These are phyloP conservation scores for Episyrphus balteatus DNA, from an alignment of 1,140 invertebrate genomes.

Conservation along the genomic window DNA sequence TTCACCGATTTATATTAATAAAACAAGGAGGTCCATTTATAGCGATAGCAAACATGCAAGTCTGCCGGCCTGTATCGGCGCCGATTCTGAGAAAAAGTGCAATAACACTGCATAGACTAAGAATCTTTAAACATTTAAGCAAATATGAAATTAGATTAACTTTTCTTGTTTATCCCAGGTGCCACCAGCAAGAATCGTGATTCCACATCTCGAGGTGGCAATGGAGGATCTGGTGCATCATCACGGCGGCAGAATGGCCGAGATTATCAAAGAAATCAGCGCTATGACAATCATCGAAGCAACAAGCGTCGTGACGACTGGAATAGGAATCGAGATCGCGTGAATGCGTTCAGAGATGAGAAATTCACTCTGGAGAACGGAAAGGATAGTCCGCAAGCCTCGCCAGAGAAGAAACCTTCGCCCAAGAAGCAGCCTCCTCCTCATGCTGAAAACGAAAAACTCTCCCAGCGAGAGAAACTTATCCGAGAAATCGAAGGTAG, in stretches of 20 bases:
- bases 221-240: conserved; percentile 11
- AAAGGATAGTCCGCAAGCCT: conserved; percentile 29
- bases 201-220: conserved; percentile 21
- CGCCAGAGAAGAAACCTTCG: conserved; percentile 23
- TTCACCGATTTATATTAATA: no score
- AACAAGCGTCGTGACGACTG: conserved; percentile 34
- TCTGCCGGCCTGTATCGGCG: no score
- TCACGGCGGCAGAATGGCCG: conserved; percentile 15
- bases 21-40: no score
- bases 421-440: conserved; percentile 13
- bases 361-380: conserved; percentile 19
- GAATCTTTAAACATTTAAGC: no score
- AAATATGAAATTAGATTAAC: no score
- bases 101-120: no score
- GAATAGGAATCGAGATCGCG: conserved; percentile 32
- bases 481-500: conserved; percentile 67
- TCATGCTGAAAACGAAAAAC: conserved; percentile 22
- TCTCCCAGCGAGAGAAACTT: conserved; percentile 62
- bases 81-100: no score
- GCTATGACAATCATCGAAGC: conserved; percentile 32
- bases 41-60: no score
- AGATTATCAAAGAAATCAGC: conserved; percentile 22
- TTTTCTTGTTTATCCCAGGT: no score
- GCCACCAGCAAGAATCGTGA: conserved; percentile 16
- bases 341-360: conserved; percentile 26